Conservation (phyloP, 2,113 vertebrate species). For the Podocnemis expansa region DNA sequence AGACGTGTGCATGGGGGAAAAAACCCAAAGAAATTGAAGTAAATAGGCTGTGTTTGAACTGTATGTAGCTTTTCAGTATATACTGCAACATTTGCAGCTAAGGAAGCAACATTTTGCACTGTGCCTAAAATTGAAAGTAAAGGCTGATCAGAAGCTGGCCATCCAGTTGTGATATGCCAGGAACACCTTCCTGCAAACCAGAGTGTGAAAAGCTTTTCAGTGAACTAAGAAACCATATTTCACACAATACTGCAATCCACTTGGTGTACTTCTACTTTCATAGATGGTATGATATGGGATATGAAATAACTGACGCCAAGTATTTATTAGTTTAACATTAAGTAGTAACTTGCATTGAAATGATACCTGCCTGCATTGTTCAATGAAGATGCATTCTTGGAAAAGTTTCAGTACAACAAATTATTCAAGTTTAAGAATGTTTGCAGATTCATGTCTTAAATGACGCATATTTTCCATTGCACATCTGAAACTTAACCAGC, state of each 20-base stretch:
- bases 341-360: neutral
- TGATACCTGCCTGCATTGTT: neutral
- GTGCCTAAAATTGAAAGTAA: neutral
- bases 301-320: too few relatives aligned
- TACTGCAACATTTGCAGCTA: neutral
- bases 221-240: neutral
- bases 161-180: neutral
- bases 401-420: too few relatives aligned
- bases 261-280: neutral
- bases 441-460: neutral
- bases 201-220: neutral
- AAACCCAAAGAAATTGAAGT: neutral
- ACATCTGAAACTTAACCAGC: neutral
- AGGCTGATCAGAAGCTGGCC: neutral
- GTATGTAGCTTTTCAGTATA: neutral
- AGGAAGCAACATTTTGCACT: neutral
- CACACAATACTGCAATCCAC: neutral
- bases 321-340: neutral
- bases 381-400: neutral
- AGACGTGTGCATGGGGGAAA: neutral
- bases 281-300: too few relatives aligned
- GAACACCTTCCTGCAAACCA: neutral
- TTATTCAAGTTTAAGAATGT: neutral
- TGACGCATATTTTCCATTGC: neutral
- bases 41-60: neutral